Base-by-base conservation (phyloP, 2,113 vertebrate genomes). In the Bos indicus region DNA sequence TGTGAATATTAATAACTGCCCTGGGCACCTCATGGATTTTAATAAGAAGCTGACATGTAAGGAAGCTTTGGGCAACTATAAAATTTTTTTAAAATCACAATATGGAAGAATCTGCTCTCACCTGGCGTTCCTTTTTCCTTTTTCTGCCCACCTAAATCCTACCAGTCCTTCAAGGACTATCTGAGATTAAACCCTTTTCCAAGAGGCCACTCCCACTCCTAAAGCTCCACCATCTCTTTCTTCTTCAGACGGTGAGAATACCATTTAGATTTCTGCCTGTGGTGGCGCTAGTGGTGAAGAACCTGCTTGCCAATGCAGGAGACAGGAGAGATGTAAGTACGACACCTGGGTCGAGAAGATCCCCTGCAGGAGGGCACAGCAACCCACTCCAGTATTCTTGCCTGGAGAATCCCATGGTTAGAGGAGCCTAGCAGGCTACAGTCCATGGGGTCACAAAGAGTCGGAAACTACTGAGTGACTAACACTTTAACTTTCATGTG, bases 51-150 rank as follows among this genome's bases (percentile, higher is more conserved):
- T 10, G 40, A 59, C 1, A 0, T 26, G 51, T 46, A 90, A 15
- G 28, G n/a, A 95, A 71, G 19, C 16, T 93, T 78, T 43, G 5
- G 28, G 52, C 46, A 90, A 85, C 60, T 78, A 19, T 26, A 64
- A 64, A 40, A 1, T 28, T 2, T 77, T 43, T 26, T 0, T 4
- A 77, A 81, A 33, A 56, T 80, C 64, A 88, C 16, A 52, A 15
- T 46, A 17, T 89, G 30, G 77, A 46, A 91, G 40, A 62, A 80
- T 67, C 78, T 89, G 28, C 13, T n/a, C 54, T 97, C 21, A 16
- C 33, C 74, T 33, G 19, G n/a, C 46, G 15, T 93, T 33, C 13
- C n/a, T 54, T 93, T 86, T 95, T 19, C 46, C 82, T 59, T 56
- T 21, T 51, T 59, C 15, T 64, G 48, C 33, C 40, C 40, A 54